These are phyloP conservation scores for Pseudocheirus occidentalis DNA, from an alignment of 2,797 vertebrate species.

Conservation along the genomic window DNA sequence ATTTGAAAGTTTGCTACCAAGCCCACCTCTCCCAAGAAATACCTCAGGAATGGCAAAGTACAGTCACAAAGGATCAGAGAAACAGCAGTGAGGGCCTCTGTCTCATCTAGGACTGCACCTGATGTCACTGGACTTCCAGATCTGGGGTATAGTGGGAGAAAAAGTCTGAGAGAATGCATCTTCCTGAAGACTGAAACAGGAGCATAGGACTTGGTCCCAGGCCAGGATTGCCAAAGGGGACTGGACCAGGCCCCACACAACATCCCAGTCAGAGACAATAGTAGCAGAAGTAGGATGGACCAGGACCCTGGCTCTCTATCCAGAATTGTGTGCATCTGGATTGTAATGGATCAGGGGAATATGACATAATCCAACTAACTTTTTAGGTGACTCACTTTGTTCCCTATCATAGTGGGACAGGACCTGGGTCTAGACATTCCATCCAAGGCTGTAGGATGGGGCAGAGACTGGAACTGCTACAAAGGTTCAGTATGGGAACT, in stretches of 20 bases:
- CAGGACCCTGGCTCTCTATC: background rate
- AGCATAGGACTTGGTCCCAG: background rate
- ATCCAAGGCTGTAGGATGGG: background rate
- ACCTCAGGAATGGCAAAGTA: background rate
- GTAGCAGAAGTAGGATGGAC: background rate
- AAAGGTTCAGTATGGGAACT: background rate
- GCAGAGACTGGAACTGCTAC: background rate
- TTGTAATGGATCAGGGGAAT: background rate
- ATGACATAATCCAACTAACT: background rate
- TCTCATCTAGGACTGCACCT: background rate
- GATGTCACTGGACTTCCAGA: background rate
- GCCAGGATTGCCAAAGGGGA: background rate
- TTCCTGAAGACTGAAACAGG: background rate
- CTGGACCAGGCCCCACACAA: too few species aligned
- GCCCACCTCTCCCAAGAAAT: background rate
- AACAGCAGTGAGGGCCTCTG: background rate
- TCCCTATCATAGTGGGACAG: background rate
- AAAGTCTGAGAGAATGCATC: background rate
- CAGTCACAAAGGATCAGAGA: background rate
- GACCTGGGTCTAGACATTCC: background rate
- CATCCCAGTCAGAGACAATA: background rate
- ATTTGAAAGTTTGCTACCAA: background rate
- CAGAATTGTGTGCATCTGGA: background rate
- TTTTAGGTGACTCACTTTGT: background rate
- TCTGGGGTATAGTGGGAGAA: too few species aligned